Conservation (phyloP, 2,113 vertebrate genomes). For the Tinamus guttatus region DNA sequence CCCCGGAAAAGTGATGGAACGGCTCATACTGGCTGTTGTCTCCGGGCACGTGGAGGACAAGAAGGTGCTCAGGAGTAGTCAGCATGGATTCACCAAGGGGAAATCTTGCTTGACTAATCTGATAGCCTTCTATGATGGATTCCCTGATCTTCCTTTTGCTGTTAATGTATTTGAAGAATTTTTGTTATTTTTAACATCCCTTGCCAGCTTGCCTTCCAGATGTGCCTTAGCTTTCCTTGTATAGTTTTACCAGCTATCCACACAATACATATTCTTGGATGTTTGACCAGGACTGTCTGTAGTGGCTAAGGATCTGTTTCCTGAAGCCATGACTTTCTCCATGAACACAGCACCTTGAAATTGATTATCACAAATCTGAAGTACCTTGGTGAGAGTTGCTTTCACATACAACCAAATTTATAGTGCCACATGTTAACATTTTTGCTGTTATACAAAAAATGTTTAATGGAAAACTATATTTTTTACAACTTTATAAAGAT, state of each 20-base stretch:
- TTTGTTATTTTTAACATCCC: no score
- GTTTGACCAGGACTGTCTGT: neutral
- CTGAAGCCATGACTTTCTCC: neutral
- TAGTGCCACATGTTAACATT: neutral
- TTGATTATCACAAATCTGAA: neutral
- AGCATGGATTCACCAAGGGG: no score
- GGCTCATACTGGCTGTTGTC: no score
- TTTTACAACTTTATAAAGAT: neutral
- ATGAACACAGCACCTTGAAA: neutral
- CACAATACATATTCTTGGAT: neutral
- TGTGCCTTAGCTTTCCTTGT: no score
- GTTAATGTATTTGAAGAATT: no score
- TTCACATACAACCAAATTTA: neutral
- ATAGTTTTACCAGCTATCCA: neutral
- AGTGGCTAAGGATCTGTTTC: neutral
- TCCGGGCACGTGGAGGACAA: no score
- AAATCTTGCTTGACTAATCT: no score
- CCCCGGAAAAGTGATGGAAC: no score
- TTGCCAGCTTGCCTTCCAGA: no score
- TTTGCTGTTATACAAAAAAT: neutral
- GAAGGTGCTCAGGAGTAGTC: no score
- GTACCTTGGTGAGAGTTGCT: neutral
- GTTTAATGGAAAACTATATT: neutral
- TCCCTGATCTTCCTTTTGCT: no score
- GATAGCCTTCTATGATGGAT: no score